phyloP scores from a whole-genome alignment of 1,140 invertebrate species.

The Lanistes nyassanus region DNA sequence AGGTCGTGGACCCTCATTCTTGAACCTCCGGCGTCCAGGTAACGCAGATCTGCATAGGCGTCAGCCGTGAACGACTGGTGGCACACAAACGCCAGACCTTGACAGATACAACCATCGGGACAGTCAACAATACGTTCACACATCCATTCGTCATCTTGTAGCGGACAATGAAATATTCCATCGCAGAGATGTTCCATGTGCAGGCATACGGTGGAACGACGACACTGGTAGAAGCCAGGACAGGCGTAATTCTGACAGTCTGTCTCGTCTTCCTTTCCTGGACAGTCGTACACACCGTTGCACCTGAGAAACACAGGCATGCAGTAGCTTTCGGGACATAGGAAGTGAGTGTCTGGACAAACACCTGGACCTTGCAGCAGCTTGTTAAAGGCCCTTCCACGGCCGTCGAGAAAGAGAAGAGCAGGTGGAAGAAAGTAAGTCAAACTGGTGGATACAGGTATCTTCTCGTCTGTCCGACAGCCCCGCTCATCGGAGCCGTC shows the following conservation, averaged over 20 bases:
- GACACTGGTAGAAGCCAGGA: slow-evolving; percentile 14
- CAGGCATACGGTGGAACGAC: background rate
- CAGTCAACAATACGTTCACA: background rate
- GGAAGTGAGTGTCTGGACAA: slow-evolving; percentile 13
- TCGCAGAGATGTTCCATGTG: slow-evolving; percentile 7
- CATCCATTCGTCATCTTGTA: slow-evolving; percentile 8
- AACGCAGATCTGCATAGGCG: background rate
- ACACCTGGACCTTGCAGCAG: too few relatives aligned
- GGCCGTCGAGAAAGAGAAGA: too few relatives aligned
- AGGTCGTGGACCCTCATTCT: background rate
- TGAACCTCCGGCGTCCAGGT: slow-evolving; percentile 2
- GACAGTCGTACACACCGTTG: slow-evolving; percentile 10
- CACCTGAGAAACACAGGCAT: slow-evolving; percentile 11
- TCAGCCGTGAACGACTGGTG: background rate
- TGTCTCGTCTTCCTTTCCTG: slow-evolving; percentile 7
- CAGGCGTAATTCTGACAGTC: background rate
- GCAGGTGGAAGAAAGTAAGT: too few relatives aligned
- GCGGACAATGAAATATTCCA: background rate
- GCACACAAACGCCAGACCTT: slow-evolving; percentile 4
- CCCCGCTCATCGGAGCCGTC: slow-evolving; percentile 26
- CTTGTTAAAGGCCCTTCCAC: too few relatives aligned
- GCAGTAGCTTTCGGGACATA: slow-evolving; percentile 2
- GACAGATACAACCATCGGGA: background rate
- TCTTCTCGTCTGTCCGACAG: too few relatives aligned
- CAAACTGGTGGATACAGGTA: too few relatives aligned